A percentile compares a stretch with the other conserved stretches of the same genome.
Evolutionary conservation across 2,797 vertebrate genomes (phyloP).

Genomic region (Oryzias sinensis): DNA sequence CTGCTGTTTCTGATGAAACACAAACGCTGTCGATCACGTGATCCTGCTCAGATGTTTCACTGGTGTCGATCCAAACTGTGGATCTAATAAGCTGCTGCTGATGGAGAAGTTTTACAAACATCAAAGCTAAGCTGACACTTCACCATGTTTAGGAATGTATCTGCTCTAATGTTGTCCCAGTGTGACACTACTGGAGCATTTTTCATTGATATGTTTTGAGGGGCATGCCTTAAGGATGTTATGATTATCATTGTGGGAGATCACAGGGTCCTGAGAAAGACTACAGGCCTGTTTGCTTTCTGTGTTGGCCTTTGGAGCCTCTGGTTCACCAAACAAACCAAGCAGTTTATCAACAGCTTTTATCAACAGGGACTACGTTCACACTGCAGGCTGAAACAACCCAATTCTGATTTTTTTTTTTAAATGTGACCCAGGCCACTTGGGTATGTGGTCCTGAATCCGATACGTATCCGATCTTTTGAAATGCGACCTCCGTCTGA

Average conservation of each 20-base stretch:
- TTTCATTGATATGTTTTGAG: constrained; percentile 32
- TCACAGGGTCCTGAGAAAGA: constrained; percentile 63
- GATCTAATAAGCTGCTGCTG: background rate
- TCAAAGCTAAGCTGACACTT: constrained; percentile 22
- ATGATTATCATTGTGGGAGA: constrained; percentile 53
- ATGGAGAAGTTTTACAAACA: constrained; percentile 17
- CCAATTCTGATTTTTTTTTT: no score
- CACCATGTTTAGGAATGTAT: constrained; percentile 12
- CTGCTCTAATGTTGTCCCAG: constrained; percentile 22
- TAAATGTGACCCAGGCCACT: no score
- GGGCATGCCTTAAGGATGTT: constrained; percentile 46
- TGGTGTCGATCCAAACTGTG: constrained; percentile 10
- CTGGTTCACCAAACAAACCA: constrained; percentile 10
- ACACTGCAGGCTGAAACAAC: no score
- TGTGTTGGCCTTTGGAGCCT: constrained; percentile 19
- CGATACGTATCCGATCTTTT: no score
- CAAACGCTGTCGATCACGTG: no score
- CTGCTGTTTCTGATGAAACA: no score
- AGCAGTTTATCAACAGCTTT: background rate
- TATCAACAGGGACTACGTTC: background rate
- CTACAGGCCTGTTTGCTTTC: constrained; percentile 22
- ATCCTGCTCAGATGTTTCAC: no score
- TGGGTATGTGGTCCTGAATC: no score
- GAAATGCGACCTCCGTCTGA: no score
- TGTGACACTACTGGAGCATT: constrained; percentile 7